These are phyloP conservation scores for Vandiemenella viatica DNA, from an alignment of 2,888 invertebrate genomes.

Conservation along the genomic window DNA sequence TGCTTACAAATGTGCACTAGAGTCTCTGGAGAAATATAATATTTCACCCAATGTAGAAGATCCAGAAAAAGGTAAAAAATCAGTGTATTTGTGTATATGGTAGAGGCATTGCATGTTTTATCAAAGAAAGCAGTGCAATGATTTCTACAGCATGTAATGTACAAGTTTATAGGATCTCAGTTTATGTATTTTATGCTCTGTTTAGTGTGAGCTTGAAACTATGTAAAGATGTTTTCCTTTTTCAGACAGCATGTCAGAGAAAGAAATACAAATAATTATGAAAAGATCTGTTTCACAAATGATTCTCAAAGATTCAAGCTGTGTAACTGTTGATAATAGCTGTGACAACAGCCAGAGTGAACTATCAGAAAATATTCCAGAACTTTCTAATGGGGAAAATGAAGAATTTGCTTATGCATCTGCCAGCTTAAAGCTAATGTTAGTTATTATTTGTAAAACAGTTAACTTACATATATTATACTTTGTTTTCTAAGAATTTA, in stretches of 20 bases:
- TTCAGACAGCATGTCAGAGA: too few species aligned
- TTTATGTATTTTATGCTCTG: not conserved
- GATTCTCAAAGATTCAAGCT: not conserved
- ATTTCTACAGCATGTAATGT: too few species aligned
- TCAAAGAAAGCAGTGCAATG: not conserved
- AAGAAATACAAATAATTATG: too few species aligned
- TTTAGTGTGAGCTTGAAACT: not conserved
- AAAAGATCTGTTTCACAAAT: too few species aligned
- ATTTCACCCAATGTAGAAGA: too few species aligned
- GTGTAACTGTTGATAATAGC: not conserved
- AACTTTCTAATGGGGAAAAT: slow-evolving; percentile 31
- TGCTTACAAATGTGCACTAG: slow-evolving; percentile 12
- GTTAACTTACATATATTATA: too few species aligned
- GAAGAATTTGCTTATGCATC: slow-evolving; percentile 38
- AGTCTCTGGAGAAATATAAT: not conserved
- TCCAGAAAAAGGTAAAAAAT: not conserved
- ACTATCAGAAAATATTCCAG: not conserved
- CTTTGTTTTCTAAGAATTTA: too few species aligned
- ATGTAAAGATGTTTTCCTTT: not conserved
- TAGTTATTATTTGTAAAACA: not conserved
- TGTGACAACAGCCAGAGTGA: not conserved
- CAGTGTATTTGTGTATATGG: not conserved
- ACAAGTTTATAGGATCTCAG: too few species aligned
- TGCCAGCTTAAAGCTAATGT: slow-evolving; percentile 22
- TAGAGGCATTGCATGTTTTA: not conserved